Base-by-base conservation (phyloP, 2,888 invertebrate species). In the Ctenicera cuprea region DNA sequence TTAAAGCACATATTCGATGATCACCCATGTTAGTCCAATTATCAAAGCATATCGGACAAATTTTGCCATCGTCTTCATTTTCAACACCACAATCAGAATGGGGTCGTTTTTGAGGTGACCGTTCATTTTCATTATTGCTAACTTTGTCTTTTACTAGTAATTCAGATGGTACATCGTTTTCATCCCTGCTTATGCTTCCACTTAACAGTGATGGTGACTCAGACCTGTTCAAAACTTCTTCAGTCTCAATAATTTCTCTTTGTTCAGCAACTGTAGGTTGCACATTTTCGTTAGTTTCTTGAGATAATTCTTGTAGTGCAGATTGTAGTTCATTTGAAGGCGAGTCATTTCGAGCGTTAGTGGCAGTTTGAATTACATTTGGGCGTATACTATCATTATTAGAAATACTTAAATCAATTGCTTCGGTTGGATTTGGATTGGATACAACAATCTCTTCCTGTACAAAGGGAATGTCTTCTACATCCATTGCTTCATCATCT, bases 21-120 rank as follows among this genome's bases (percentile, higher is more conserved):
- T 90, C 91, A 0, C 97, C 98, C 0, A 93, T 91, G 84, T 93
- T 95, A 3, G 94, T 94, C 95, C 97, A 98, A 1, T 90, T 87
- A 68, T 97, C 97, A 76, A 97, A 89, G 83, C 98, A 98, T 77
- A 98, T 97, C 0, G 96, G 92, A 81, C 98, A 98, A 0, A 90
- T 90, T 81, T 92, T 90, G 0, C 93, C 94, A 61, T 94, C 93
- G 52, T 91, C 90, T 1, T 92, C 91, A n/a, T 87, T 87, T 0
- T 86, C 87, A 48, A 78, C 76, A 26, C 75, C 75, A 33, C 8
- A 33, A 16, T 33, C 68, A 37, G n/a, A 8, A 11, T 14, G 33
- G 4, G 11, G 33, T 33, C 22, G 18, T n/a, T 57, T 57, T 16
- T 57, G 30, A 7, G 57, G 57, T 12, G 62, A 43, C 62, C 12